Evolutionary conservation across 1,140 invertebrate genomes (phyloP).

Genomic region (Trachelipus rathkii): DNA sequence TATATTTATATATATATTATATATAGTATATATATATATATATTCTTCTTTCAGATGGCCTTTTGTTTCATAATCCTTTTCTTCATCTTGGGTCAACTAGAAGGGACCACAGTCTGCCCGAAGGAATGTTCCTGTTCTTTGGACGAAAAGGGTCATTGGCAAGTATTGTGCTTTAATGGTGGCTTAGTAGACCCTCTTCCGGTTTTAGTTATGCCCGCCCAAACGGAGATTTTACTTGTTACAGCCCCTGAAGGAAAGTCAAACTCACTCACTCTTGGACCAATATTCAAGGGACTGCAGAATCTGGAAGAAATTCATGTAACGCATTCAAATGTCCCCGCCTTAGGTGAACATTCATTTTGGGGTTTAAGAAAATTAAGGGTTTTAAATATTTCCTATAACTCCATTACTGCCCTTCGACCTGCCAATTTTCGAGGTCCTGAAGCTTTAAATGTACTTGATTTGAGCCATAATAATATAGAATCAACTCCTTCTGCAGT

Average conservation of each 20-base stretch:
- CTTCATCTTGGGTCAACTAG: neutral
- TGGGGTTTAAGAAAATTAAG: constrained; percentile 66
- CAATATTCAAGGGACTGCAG: constrained; percentile 64
- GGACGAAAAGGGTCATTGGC: constrained; percentile 48
- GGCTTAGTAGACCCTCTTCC: constrained; percentile 55
- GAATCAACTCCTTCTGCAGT: constrained; percentile 62
- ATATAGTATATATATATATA: no score
- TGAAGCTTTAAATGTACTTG: constrained; percentile 51
- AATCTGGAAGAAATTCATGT: constrained; percentile 69
- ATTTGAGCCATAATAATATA: constrained; percentile 55
- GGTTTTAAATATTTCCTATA: constrained; percentile 67
- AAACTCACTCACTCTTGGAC: constrained; percentile 68
- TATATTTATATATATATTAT: no score
- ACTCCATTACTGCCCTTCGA: constrained; percentile 66
- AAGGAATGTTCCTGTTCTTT: constrained; percentile 49
- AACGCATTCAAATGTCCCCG: constrained; percentile 67
- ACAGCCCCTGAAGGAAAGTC: constrained; percentile 60
- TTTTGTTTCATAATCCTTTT: neutral
- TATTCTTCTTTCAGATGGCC: no score
- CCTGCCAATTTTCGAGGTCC: constrained; percentile 53
- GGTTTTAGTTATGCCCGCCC: constrained; percentile 41
- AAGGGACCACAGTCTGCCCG: constrained; percentile 42
- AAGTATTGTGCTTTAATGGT: constrained; percentile 56
- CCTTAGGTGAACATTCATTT: constrained; percentile 72
- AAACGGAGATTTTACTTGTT: constrained; percentile 61